Percentiles rank a stretch among this genome's conserved stretches.
phyloP scores from a whole-genome alignment of 2,113 vertebrate genomes.

The Rhinoderma darwinii region DNA sequence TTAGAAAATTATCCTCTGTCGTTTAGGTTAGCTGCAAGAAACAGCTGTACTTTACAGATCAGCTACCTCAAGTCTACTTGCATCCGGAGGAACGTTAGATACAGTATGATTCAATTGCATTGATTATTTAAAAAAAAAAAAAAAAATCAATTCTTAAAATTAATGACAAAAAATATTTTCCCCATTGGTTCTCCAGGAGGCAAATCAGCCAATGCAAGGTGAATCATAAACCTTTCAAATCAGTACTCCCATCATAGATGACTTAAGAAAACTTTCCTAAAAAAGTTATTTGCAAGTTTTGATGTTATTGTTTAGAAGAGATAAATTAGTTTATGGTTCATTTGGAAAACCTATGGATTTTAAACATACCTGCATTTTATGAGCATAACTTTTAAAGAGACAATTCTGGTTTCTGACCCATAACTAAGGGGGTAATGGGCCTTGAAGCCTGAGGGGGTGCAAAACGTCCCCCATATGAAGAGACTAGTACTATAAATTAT shows the following conservation, averaged over 20 bases:
- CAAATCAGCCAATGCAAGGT: not conserved
- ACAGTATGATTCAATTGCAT: not conserved
- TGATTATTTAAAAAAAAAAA: too few relatives aligned
- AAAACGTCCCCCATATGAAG: not conserved
- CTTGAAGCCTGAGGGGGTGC: not conserved
- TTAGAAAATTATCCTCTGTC: slow-evolving; percentile 43
- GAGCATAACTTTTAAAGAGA: not conserved
- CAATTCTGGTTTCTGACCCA: too few relatives aligned
- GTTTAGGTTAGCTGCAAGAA: slow-evolving; percentile 14
- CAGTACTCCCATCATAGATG: not conserved
- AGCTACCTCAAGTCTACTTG: not conserved
- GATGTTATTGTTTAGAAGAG: not conserved
- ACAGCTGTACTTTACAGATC: slow-evolving; percentile 23
- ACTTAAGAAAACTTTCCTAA: too few relatives aligned
- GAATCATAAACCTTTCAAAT: not conserved
- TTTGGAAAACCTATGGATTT: not conserved
- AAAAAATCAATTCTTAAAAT: too few relatives aligned
- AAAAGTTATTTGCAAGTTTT: not conserved
- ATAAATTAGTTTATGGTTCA: not conserved
- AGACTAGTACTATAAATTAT: too few relatives aligned
- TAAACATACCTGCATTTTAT: not conserved
- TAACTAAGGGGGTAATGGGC: too few relatives aligned
- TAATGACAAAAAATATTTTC: not conserved
- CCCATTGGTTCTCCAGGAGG: too few relatives aligned
- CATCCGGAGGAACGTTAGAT: not conserved